phyloP scores from a whole-genome alignment of 2,888 invertebrate genomes.

The Melanophora roralis region DNA sequence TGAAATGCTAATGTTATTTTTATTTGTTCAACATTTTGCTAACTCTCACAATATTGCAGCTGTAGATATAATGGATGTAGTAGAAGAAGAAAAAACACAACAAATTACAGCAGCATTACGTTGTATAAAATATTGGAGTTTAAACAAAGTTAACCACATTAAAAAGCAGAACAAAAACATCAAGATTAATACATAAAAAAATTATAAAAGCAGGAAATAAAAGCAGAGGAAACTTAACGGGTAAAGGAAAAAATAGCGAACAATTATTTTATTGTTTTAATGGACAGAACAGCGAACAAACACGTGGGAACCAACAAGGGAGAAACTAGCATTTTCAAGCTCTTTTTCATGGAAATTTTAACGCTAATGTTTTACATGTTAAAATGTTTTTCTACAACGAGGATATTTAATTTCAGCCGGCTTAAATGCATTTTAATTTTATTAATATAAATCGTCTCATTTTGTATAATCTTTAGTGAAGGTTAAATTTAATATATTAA shows the following conservation, averaged over 20 bases:
- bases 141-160: slow-evolving; percentile 10
- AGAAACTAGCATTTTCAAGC: neutral
- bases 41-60: neutral
- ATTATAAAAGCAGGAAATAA: neutral
- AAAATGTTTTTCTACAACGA: neutral
- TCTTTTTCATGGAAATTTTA: slow-evolving; percentile 16
- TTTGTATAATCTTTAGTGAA: too few species aligned
- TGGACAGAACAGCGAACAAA: neutral
- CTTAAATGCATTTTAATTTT: slow-evolving; percentile 28
- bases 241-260: neutral
- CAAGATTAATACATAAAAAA: neutral
- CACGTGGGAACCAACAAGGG: neutral
- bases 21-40: slow-evolving; percentile 1
- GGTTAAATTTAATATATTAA: too few species aligned
- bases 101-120: neutral
- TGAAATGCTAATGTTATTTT: slow-evolving; percentile 13
- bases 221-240: slow-evolving; percentile 7
- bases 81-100: neutral
- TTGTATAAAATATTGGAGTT: slow-evolving; percentile 8
- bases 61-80: too few species aligned
- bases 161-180: neutral
- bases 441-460: neutral
- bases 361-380: slow-evolving; percentile 13
- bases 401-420: neutral
- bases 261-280: slow-evolving; percentile 13